Percentiles rank a stretch among this genome's conserved stretches.
These are phyloP conservation scores for Triplophysa bombifrons DNA, from an alignment of 2,797 vertebrate genomes.

Conservation along the genomic window DNA sequence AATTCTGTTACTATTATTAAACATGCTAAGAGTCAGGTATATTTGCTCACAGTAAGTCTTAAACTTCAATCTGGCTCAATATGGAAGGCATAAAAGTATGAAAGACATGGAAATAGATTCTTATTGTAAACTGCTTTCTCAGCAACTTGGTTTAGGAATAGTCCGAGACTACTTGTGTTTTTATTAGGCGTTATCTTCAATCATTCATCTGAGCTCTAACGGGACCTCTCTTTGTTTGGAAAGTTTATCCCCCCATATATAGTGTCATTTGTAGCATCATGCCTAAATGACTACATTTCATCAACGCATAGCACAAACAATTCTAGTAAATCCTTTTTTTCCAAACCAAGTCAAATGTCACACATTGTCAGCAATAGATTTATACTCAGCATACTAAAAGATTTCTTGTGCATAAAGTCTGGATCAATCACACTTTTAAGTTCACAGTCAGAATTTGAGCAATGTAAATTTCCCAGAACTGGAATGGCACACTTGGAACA, in stretches of 20 bases:
- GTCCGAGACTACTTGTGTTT: background rate
- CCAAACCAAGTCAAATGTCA: background rate
- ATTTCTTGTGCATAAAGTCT: background rate
- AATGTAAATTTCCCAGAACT: slow-evolving; percentile 12
- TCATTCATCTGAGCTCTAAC: slow-evolving; percentile 8
- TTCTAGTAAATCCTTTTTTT: background rate
- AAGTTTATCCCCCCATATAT: background rate
- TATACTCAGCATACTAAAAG: background rate
- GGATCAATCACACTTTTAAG: slow-evolving; percentile 7
- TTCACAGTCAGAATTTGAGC: slow-evolving; percentile 6
- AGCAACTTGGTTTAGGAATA: background rate
- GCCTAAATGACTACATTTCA: background rate
- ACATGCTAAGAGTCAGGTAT: background rate
- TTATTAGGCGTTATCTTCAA: background rate
- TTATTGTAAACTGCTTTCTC: background rate
- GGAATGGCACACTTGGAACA: slow-evolving; percentile 9
- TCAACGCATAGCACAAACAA: background rate
- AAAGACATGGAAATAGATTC: background rate
- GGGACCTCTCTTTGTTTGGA: background rate
- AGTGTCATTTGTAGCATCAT: background rate
- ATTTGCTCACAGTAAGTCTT: slow-evolving; percentile 12
- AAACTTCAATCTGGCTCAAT: slow-evolving; percentile 2
- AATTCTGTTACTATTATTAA: background rate
- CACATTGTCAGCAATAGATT: slow-evolving; percentile 11
- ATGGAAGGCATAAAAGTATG: background rate